phyloP scores from a whole-genome alignment of 2,113 vertebrate genomes.

The Pipa parva region DNA sequence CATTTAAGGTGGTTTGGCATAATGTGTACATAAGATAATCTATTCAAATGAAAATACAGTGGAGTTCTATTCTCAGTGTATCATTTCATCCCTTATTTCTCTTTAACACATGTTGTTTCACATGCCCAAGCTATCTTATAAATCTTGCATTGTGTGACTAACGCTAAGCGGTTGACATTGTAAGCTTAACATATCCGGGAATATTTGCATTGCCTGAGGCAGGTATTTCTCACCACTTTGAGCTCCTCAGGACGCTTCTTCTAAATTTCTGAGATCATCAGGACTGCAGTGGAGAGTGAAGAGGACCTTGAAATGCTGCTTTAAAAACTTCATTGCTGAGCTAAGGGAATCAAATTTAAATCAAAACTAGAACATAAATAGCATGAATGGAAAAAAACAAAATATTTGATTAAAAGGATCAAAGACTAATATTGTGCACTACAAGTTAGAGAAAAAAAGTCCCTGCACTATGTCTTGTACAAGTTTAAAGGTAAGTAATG shows the following conservation, averaged over 20 bases:
- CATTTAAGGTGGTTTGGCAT: too few species aligned
- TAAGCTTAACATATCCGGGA: background rate
- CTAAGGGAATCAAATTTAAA: background rate
- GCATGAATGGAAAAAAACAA: conserved; percentile 49
- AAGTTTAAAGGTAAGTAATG: conserved; percentile 51
- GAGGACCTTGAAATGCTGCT: conserved; percentile 41
- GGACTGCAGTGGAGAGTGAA: background rate
- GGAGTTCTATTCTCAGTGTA: too few species aligned
- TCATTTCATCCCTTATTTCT: too few species aligned
- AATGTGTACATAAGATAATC: too few species aligned
- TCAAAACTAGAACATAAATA: conserved; percentile 4
- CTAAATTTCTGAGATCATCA: conserved; percentile 9
- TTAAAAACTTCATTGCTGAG: conserved; percentile 11
- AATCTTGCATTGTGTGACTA: conserved; percentile 10
- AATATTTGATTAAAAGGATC: background rate
- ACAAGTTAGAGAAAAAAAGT: conserved; percentile 6
- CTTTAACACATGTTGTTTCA: conserved; percentile 6
- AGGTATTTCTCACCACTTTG: conserved; percentile 66
- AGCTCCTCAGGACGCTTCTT: conserved; percentile 36
- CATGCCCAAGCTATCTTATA: conserved; percentile 10
- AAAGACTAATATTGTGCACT: background rate
- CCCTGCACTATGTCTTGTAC: conserved; percentile 47
- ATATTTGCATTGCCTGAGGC: conserved; percentile 30
- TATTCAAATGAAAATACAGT: too few species aligned
- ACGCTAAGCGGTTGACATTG: conserved; percentile 1